A percentile compares a stretch with the other conserved stretches of the same genome.
phyloP scores from a whole-genome alignment of 2,797 vertebrate species.

The Halcyon chelicuti region DNA sequence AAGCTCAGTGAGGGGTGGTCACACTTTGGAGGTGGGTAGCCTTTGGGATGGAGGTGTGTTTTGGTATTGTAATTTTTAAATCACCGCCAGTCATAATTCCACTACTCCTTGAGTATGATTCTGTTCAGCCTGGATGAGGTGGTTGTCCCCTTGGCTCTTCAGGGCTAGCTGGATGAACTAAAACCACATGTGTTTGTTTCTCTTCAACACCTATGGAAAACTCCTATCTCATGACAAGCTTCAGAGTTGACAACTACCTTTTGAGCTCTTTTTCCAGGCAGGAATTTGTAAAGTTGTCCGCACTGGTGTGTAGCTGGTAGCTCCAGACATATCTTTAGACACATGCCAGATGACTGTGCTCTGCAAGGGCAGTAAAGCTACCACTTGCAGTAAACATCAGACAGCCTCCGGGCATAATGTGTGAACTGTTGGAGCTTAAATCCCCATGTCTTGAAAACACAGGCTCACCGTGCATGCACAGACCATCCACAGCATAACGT shows the following conservation, averaged over 20 bases:
- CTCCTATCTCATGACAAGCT: not conserved
- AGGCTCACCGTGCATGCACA: not conserved
- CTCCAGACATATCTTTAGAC: not conserved
- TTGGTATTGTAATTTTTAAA: too few relatives aligned
- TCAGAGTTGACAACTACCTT: not conserved
- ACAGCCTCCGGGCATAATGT: not conserved
- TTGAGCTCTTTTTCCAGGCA: not conserved
- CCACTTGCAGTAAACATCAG: not conserved
- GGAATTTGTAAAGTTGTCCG: not conserved
- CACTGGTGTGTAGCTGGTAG: not conserved
- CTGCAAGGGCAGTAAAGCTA: not conserved
- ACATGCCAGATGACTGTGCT: rapidly evolving
- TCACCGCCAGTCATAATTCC: too few relatives aligned
- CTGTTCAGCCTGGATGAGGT: not conserved
- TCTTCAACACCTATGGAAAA: not conserved
- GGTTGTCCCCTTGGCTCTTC: not conserved
- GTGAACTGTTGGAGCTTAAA: not conserved
- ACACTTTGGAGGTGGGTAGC: too few relatives aligned
- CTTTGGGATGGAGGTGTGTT: too few relatives aligned
- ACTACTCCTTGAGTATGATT: not conserved
- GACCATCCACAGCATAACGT: rapidly evolving
- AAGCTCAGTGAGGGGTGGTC: too few relatives aligned
- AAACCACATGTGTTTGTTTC: not conserved
- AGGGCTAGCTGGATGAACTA: not conserved
- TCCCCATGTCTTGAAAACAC: rapidly evolving